Conservation (phyloP, 2,888 invertebrate species). For the Diogma glabrata region DNA sequence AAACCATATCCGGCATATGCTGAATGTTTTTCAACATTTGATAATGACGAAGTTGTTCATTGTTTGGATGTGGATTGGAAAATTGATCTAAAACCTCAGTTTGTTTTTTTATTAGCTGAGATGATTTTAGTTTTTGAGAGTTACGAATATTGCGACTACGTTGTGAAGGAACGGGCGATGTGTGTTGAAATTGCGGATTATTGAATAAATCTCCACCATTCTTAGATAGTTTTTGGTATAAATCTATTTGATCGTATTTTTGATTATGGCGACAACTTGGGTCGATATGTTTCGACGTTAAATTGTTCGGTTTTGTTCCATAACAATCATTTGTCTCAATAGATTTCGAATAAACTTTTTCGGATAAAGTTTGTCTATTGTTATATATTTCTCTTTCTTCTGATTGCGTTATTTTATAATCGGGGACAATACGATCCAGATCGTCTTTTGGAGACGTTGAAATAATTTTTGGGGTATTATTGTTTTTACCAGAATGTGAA, state of each 20-base stretch:
- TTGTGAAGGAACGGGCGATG: slow-evolving; percentile 26
- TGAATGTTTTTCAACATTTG: slow-evolving; percentile 33
- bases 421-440: too few relatives aligned
- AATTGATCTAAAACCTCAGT: slow-evolving; percentile 32
- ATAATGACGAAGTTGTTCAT: slow-evolving; percentile 25
- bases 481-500: too few relatives aligned
- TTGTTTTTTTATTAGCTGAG: slow-evolving; percentile 26
- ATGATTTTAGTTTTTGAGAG: slow-evolving; percentile 27
- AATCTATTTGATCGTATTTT: slow-evolving; percentile 11
- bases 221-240: slow-evolving; percentile 6
- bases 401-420: slow-evolving; percentile 3
- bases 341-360: slow-evolving; percentile 1
- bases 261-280: background rate
- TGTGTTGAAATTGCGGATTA: slow-evolving; percentile 34
- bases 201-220: slow-evolving; percentile 29
- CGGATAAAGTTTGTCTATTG: background rate
- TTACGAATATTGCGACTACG: slow-evolving; percentile 19
- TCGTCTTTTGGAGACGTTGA: slow-evolving; percentile 19
- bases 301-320: background rate
- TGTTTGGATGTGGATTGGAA: slow-evolving; percentile 28
- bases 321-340: background rate
- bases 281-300: slow-evolving; percentile 2
- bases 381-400: background rate
- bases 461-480: slow-evolving; percentile 21
- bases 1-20: slow-evolving; percentile 49